Evolutionary conservation across 2,888 invertebrate genomes (phyloP).

Genomic region (Drosophila tripunctata): DNA sequence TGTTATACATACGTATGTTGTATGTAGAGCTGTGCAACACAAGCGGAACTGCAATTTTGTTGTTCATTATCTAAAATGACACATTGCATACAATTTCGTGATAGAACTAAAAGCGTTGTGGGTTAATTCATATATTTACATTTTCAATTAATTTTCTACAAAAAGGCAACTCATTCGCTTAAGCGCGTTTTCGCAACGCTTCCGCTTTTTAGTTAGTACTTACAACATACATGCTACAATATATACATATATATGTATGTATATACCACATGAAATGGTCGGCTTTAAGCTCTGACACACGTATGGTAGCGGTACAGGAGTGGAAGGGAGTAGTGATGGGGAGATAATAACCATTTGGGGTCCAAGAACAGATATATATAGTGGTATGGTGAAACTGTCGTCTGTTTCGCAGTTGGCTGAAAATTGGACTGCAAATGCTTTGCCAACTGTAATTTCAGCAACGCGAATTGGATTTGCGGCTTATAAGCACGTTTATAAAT

Average conservation of each 20-base stretch:
- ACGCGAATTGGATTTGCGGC: constrained; percentile 73
- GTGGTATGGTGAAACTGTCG: constrained; percentile 11
- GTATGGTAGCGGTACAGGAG: neutral
- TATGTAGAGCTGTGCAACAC: too few species aligned
- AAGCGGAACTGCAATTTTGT: too few species aligned
- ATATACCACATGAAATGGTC: constrained; percentile 4
- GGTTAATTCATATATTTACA: constrained; percentile 49
- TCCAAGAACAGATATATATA: constrained; percentile 25
- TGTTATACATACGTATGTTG: too few species aligned
- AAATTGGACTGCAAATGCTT: constrained; percentile 42
- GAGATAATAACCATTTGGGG: constrained; percentile 40
- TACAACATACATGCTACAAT: too few species aligned
- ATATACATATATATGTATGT: too few species aligned
- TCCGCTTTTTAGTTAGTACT: constrained; percentile 31
- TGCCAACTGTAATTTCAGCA: constrained; percentile 47
- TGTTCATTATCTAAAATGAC: neutral
- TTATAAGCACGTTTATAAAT: constrained; percentile 76
- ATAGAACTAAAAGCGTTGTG: constrained; percentile 9
- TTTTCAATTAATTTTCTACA: constrained; percentile 59
- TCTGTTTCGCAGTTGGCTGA: constrained; percentile 24
- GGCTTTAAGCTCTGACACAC: constrained; percentile 6
- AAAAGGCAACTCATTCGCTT: constrained; percentile 46
- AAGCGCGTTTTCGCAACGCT: constrained; percentile 55
- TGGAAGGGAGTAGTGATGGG: neutral
- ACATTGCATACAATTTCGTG: neutral